Evolutionary conservation across 2,113 vertebrate species (phyloP), one percentile per base, ranked within the genome.

Genomic region (Elephantulus edwardii): DNA sequence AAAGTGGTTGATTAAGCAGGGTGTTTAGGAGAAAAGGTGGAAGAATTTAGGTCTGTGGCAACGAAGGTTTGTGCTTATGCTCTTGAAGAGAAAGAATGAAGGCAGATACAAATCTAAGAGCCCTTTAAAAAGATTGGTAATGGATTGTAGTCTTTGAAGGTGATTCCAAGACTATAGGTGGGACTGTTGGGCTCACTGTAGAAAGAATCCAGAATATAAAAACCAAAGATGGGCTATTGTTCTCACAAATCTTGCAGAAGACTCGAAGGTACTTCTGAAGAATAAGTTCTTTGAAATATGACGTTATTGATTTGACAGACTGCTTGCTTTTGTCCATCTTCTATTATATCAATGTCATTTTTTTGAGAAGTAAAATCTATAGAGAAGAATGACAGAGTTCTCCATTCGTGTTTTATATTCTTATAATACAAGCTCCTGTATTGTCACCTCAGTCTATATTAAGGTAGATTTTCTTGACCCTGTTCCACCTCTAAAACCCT

Each of bases 361-460:
- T 66, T 95, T 97, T 95, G 91, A 95, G 75, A 88, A 96, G 95
- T 83, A 97, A 97, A 97, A 97, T 96, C 93, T 92, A 94, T 95
- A 85, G 38, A 58, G 52, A 68, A 40, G 1, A 48, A 94, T 95
- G 95, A 72, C 62, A 86, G 7, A 93, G 72, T 91, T 64, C 24
- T 93, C 28, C 19, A 54, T 86, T 26, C 86, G 33, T 20, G 30
- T 56, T 77, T 78, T 74, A 8, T 93, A n/a, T 91, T 92, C 83
- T 90, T 35, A 10, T 74, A 66, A 77, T 26, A 33, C 7, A 56
- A 19, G 42, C 54, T 54, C 30, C 68, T 60, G 30, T 20, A 50
- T 6, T 1, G 50, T 38, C 75, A 35, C 10, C 19, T 68, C 48
- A 24, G 30, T n/a, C 33, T n/a, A 1, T 76, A 19, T 10, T 50